Evolutionary conservation across 2,113 vertebrate species (phyloP).

Genomic region (Neopipo cinnamomea): DNA sequence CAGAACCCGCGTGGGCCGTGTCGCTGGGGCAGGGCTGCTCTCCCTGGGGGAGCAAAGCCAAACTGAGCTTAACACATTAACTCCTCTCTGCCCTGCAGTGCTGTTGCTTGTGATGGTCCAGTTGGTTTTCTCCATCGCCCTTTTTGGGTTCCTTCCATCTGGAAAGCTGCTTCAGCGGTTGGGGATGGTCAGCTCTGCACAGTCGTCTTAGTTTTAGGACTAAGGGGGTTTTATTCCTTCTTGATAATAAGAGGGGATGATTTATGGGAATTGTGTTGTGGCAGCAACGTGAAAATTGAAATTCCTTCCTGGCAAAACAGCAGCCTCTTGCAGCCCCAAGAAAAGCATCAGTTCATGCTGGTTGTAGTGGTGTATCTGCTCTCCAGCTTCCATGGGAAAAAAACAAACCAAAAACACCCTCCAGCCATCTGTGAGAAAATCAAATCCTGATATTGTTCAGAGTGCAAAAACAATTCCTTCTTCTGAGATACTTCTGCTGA

Average conservation of each 20-base stretch:
- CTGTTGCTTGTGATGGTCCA: background rate
- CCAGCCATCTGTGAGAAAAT: background rate
- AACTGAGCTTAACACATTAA: background rate
- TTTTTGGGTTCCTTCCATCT: slow-evolving; percentile 33
- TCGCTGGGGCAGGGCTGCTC: slow-evolving; percentile 20
- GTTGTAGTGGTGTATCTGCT: background rate
- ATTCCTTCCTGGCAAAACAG: background rate
- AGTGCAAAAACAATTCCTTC: background rate
- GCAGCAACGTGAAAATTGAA: background rate
- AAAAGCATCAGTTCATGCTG: background rate
- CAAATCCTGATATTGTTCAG: background rate
- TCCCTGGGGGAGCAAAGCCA: slow-evolving; percentile 19
- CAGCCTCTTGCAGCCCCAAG: background rate
- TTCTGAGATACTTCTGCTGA: background rate
- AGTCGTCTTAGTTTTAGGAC: background rate
- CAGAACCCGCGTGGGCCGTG: slow-evolving; percentile 16
- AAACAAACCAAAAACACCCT: background rate
- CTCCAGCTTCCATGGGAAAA: background rate
- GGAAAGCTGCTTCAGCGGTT: slow-evolving; percentile 6
- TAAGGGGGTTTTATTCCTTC: background rate
- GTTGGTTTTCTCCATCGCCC: background rate
- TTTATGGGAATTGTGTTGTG: background rate
- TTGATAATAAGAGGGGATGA: background rate
- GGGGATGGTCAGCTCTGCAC: background rate
- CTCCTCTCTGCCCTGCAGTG: background rate